Evolutionary conservation across 2,113 vertebrate genomes (phyloP), one percentile per base, ranked within the genome.

Genomic region (Phalacrocorax pelagicus): DNA sequence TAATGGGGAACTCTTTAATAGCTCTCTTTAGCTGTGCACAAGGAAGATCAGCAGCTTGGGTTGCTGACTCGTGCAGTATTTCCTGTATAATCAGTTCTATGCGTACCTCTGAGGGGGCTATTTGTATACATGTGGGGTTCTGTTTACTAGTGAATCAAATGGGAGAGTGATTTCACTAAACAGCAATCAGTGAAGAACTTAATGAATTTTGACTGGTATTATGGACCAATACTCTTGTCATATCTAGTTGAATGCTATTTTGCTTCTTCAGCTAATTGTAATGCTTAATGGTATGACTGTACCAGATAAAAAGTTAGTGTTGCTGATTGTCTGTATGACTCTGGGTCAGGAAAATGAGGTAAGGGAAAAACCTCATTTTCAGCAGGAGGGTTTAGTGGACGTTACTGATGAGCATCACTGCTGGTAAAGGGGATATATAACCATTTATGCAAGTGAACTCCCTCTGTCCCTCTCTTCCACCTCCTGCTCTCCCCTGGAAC

Each of bases 311-410:
- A 66, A 91, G 65, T 92, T 29, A 18, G 40, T 94, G 85, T 95
- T 85, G 65, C 38, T 96, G 84, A 89, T 91, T 78, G 86, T 36
- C 36, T 32, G 8, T 80, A 7, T 57, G 54, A 80, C 38, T 74
- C 69, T 62, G 77, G 61, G 47, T 96, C 84, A 87, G 70, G 61
- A 96, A 94, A 95, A 96, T 61, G 61, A 86, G 94, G 89, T 80
- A 70, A 94, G 58, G 30, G 51, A 57, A 86, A 96, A 66, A 13
- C 24, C 18, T 86, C 29, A 52, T 91, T 95, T 93, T 92, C 51
- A 62, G 49, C 29, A n/a, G 91, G 79, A 92, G 81, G 86, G 90
- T 88, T 97, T 92, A 79, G 73, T 61, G 44, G 84, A 72, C 65
- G 83, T 97, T 94, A 90, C 70, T 86, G 75, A 27, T 49, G n/a